A percentile compares a stretch with the other conserved stretches of the same genome.
Conservation (phyloP, 53 echinoderm and acorn worm genomes). For the Zoroaster sp. region DNA sequence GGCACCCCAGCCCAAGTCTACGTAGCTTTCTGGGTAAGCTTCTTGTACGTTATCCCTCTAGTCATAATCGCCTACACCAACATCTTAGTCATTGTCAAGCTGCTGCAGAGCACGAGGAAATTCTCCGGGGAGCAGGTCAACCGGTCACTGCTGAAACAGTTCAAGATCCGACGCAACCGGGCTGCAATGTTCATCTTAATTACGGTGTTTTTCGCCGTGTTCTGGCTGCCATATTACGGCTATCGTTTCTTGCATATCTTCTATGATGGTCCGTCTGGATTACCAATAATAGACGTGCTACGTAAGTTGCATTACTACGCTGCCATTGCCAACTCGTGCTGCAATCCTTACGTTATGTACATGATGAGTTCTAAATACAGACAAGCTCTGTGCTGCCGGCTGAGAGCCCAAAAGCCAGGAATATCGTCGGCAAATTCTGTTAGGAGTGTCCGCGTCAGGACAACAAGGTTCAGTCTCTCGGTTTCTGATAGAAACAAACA, state of each 20-base stretch:
- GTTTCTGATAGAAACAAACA: conserved; percentile 5
- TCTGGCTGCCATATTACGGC: conserved; percentile 73
- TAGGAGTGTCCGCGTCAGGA: background rate
- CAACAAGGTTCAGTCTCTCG: conserved; percentile 22
- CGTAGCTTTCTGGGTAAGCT: conserved; percentile 43
- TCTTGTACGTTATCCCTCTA: conserved; percentile 67
- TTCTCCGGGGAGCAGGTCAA: conserved; percentile 65
- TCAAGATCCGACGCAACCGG: conserved; percentile 70
- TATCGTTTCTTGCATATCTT: conserved; percentile 63
- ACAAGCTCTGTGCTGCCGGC: conserved; percentile 27
- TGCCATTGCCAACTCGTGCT: conserved; percentile 84
- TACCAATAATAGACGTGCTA: background rate
- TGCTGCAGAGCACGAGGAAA: conserved; percentile 64
- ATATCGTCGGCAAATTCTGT: background rate
- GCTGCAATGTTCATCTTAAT: conserved; percentile 76
- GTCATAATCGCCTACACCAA: conserved; percentile 66
- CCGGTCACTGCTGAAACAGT: conserved; percentile 61
- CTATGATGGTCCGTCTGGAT: background rate
- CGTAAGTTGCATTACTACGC: conserved; percentile 72
- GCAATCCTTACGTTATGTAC: conserved; percentile 82
- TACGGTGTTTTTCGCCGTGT: conserved; percentile 75
- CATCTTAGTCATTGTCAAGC: conserved; percentile 64
- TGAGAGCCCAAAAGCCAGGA: background rate
- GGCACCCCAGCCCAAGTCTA: conserved; percentile 28
- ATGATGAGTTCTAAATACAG: conserved; percentile 87